phyloP scores from a whole-genome alignment of 2,888 invertebrate species.

The Stenodera caucasica region DNA sequence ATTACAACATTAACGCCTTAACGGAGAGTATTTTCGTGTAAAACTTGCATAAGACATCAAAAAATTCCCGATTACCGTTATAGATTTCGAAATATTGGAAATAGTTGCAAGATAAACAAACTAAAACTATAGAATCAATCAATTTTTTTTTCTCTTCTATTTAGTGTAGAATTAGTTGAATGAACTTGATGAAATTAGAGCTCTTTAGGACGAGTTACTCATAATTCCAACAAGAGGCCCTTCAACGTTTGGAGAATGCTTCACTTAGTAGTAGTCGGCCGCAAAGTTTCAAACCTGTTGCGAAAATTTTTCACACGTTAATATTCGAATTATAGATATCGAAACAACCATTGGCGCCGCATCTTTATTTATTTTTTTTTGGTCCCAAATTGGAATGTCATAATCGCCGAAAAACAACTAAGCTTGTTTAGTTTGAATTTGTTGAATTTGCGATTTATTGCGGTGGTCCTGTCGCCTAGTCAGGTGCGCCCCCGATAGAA shows the following conservation, averaged over 20 bases:
- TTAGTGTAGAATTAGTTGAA: conserved; percentile 8
- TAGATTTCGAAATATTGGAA: conserved; percentile 2
- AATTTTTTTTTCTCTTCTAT: neutral
- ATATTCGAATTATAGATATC: too few relatives aligned
- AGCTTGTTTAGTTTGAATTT: too few relatives aligned
- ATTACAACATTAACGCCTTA: conserved; percentile 10
- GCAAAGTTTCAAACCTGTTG: conserved; percentile 13
- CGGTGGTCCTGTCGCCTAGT: too few relatives aligned
- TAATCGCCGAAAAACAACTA: too few relatives aligned
- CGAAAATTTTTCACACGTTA: conserved; percentile 13
- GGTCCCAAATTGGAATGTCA: too few relatives aligned
- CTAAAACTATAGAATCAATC: neutral
- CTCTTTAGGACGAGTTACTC: conserved; percentile 11
- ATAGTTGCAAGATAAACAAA: neutral
- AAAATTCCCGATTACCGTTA: conserved; percentile 8
- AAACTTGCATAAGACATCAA: conserved; percentile 9
- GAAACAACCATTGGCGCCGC: too few relatives aligned
- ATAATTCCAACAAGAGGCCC: conserved; percentile 9
- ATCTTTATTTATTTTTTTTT: too few relatives aligned
- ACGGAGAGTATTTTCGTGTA: conserved; percentile 11
- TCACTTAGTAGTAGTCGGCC: conserved; percentile 5
- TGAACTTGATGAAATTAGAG: conserved; percentile 11
- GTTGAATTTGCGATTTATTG: too few relatives aligned
- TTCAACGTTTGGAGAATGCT: conserved; percentile 7
- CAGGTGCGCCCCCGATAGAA: neutral